These are phyloP conservation scores for Acromyrmex echinatior DNA, from an alignment of 1,140 invertebrate species.

Conservation along the genomic window DNA sequence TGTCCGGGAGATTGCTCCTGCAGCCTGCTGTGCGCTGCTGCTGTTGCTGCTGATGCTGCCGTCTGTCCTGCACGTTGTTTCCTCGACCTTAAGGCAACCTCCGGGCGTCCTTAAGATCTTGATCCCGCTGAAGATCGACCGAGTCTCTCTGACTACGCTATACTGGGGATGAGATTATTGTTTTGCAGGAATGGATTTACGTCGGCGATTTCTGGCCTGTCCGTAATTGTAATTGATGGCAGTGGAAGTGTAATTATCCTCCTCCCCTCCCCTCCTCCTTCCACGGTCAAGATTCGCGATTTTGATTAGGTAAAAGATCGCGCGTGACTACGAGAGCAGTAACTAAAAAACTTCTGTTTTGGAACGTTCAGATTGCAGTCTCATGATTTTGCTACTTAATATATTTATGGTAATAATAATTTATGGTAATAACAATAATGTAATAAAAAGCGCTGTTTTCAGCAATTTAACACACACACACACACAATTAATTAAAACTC, in stretches of 20 bases:
- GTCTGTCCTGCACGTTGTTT: slow-evolving; percentile 77
- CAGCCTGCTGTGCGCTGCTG: slow-evolving; percentile 78
- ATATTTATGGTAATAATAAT: neutral
- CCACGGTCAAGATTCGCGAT: slow-evolving; percentile 19
- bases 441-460: neutral
- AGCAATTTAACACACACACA: too few species aligned
- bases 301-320: slow-evolving; percentile 35
- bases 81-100: slow-evolving; percentile 76
- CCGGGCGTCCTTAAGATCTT: slow-evolving; percentile 77
- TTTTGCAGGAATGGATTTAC: slow-evolving; percentile 58
- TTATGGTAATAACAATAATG: neutral
- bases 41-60: slow-evolving; percentile 68
- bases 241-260: slow-evolving; percentile 40
- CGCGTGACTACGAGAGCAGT: slow-evolving; percentile 1
- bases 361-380: neutral
- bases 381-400: neutral
- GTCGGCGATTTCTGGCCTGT: slow-evolving; percentile 36
- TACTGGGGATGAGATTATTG: slow-evolving; percentile 51
- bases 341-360: neutral
- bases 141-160: slow-evolving; percentile 46
- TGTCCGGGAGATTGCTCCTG: slow-evolving; percentile 86
- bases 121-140: slow-evolving; percentile 73
- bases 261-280: neutral
- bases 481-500: neutral
- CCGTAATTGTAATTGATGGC: slow-evolving; percentile 60